phyloP scores from a whole-genome alignment of 2,888 invertebrate species.

The Keiferia lycopersicella region DNA sequence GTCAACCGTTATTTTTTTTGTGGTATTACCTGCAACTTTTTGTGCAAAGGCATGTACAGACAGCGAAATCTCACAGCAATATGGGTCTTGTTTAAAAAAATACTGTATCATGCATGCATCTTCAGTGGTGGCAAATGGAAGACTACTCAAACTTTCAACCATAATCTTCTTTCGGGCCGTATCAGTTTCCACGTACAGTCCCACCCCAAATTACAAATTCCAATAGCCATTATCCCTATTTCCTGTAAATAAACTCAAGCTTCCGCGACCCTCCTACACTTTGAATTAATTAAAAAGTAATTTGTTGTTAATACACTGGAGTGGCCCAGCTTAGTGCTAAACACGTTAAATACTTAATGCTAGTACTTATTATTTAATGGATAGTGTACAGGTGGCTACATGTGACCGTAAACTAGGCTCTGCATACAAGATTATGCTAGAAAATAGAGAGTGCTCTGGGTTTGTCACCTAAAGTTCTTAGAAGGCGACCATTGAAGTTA shows the following conservation, averaged over 20 bases:
- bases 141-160: too few species aligned
- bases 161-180: too few species aligned
- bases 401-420: slow-evolving; percentile 7
- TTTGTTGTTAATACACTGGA: slow-evolving; percentile 10
- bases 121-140: too few species aligned
- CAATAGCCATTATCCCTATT: slow-evolving; percentile 8
- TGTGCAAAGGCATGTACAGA: too few species aligned
- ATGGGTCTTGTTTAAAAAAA: too few species aligned
- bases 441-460: background rate
- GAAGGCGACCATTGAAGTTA: too few species aligned
- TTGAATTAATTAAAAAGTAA: slow-evolving; percentile 15
- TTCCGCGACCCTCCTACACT: background rate
- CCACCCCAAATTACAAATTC: background rate
- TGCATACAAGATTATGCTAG: background rate
- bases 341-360: slow-evolving; percentile 15
- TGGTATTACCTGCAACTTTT: too few species aligned
- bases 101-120: background rate
- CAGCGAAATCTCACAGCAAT: too few species aligned
- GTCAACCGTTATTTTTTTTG: too few species aligned
- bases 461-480: background rate
- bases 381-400: background rate
- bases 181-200: background rate
- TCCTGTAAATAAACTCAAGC: slow-evolving; percentile 1
- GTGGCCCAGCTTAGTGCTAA: slow-evolving; percentile 13
- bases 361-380: slow-evolving; percentile 18